Percentiles rank a stretch among this genome's conserved stretches.
Conservation (phyloP, 2,113 vertebrate genomes). For the Eptatretus burgeri region DNA sequence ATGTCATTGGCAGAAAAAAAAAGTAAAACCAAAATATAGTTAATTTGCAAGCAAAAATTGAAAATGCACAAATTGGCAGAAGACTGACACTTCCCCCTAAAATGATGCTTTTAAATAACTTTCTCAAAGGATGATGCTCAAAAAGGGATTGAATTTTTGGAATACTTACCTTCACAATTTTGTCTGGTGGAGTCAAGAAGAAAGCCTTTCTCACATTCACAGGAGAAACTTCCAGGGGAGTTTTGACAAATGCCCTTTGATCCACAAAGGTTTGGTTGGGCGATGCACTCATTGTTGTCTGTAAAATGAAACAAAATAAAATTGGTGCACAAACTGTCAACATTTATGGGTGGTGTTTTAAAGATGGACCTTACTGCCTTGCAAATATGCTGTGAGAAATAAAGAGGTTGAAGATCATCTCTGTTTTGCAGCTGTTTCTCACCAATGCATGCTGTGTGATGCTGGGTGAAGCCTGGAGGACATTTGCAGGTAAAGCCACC, state of each 20-base stretch:
- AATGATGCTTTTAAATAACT: too few species aligned
- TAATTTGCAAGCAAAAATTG: too few species aligned
- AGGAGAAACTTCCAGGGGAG: slow-evolving; percentile 50
- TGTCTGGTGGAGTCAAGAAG: slow-evolving; percentile 30
- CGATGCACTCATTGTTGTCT: slow-evolving; percentile 56
- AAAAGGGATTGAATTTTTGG: neutral
- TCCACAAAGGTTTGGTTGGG: slow-evolving; percentile 32
- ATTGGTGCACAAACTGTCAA: neutral
- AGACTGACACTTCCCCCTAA: too few species aligned
- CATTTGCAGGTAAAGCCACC: slow-evolving; percentile 69
- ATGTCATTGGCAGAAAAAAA: too few species aligned
- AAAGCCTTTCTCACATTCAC: slow-evolving; percentile 61
- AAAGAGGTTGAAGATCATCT: too few species aligned
- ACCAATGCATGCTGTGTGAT: slow-evolving; percentile 60
- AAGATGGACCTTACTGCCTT: neutral
- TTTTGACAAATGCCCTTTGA: slow-evolving; percentile 39
- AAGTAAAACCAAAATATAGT: too few species aligned
- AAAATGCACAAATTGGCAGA: too few species aligned
- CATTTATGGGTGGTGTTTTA: neutral
- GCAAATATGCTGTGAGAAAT: neutral
- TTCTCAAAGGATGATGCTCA: neutral
- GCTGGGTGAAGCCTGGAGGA: slow-evolving; percentile 56
- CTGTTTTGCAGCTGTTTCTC: slow-evolving; percentile 17
- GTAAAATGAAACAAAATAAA: neutral
- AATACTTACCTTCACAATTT: slow-evolving; percentile 38